Evolutionary conservation across 2,113 vertebrate species (phyloP).

Genomic region (Takifugu flavidus): DNA sequence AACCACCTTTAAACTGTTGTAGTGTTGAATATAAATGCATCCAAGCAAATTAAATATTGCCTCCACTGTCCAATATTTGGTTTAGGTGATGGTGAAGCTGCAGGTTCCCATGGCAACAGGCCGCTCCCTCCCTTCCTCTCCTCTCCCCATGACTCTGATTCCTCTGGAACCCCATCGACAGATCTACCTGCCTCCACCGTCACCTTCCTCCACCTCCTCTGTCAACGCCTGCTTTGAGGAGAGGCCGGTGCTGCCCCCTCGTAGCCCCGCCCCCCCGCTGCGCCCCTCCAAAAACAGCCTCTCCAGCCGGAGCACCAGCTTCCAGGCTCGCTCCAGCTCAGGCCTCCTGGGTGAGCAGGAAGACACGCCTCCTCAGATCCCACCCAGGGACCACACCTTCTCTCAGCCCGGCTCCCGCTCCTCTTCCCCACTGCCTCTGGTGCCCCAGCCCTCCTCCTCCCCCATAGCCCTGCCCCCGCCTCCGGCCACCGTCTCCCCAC

Average conservation of each 20-base stretch:
- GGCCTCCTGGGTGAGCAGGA: conserved; percentile 77
- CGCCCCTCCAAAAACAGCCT: conserved; percentile 76
- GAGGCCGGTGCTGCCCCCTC: conserved; percentile 86
- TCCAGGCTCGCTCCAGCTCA: conserved; percentile 45
- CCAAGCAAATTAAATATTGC: neutral
- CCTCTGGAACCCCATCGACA: conserved; percentile 65
- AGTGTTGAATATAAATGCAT: neutral
- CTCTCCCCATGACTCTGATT: conserved; percentile 66
- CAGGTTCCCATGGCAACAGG: conserved; percentile 73
- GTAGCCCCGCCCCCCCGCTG: conserved; percentile 84
- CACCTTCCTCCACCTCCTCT: conserved; percentile 67
- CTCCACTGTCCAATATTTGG: neutral
- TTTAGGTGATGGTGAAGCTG: conserved; percentile 89
- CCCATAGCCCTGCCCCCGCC: conserved; percentile 81
- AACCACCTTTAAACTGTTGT: too few species aligned
- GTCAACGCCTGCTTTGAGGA: conserved; percentile 74
- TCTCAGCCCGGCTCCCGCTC: conserved; percentile 91
- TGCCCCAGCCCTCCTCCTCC: conserved; percentile 50
- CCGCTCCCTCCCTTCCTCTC: conserved; percentile 69
- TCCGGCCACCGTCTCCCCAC: conserved; percentile 78
- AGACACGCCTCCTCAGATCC: conserved; percentile 82
- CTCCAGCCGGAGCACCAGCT: conserved; percentile 51
- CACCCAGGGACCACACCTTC: conserved; percentile 84
- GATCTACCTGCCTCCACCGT: conserved; percentile 69
- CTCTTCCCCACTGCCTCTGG: conserved; percentile 80